Evolutionary conservation across 2,113 vertebrate species (phyloP).

Genomic region (Mola mola): DNA sequence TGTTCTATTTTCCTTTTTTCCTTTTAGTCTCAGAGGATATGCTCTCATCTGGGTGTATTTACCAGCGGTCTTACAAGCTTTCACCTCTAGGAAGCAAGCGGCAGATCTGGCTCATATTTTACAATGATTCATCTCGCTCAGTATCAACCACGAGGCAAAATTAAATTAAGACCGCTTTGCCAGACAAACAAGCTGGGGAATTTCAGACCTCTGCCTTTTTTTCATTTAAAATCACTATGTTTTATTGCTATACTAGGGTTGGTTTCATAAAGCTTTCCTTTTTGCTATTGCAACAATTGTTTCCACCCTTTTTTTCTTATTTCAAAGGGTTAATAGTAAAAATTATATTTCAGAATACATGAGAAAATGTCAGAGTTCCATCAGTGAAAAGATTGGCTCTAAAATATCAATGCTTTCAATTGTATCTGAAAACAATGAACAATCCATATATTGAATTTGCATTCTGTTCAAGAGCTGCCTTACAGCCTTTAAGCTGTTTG

Average conservation of each 20-base stretch:
- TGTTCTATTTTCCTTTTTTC: slow-evolving; percentile 15
- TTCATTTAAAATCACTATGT: slow-evolving; percentile 49
- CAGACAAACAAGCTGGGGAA: slow-evolving; percentile 75
- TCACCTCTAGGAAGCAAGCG: slow-evolving; percentile 75
- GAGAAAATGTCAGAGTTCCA: no score
- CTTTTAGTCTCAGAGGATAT: slow-evolving; percentile 61
- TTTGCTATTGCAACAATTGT: slow-evolving; percentile 41
- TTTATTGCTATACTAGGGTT: slow-evolving; percentile 60
- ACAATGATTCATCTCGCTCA: slow-evolving; percentile 76
- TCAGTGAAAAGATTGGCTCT: background rate
- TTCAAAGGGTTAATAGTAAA: no score
- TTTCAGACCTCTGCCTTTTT: slow-evolving; percentile 59
- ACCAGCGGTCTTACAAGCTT: slow-evolving; percentile 70
- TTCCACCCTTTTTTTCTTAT: slow-evolving; percentile 14
- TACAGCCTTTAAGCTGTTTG: slow-evolving; percentile 56
- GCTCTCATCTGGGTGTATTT: slow-evolving; percentile 76
- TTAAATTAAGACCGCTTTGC: slow-evolving; percentile 72
- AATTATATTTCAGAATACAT: no score
- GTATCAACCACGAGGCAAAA: slow-evolving; percentile 71
- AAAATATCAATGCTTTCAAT: slow-evolving; percentile 10
- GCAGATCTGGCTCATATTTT: slow-evolving; percentile 75
- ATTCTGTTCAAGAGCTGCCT: slow-evolving; percentile 32
- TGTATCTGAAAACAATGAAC: background rate
- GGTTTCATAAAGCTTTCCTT: slow-evolving; percentile 59
- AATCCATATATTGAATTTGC: slow-evolving; percentile 36